Evolutionary conservation across 2,797 vertebrate species (phyloP).

Genomic region (Hafferia zeledoni): DNA sequence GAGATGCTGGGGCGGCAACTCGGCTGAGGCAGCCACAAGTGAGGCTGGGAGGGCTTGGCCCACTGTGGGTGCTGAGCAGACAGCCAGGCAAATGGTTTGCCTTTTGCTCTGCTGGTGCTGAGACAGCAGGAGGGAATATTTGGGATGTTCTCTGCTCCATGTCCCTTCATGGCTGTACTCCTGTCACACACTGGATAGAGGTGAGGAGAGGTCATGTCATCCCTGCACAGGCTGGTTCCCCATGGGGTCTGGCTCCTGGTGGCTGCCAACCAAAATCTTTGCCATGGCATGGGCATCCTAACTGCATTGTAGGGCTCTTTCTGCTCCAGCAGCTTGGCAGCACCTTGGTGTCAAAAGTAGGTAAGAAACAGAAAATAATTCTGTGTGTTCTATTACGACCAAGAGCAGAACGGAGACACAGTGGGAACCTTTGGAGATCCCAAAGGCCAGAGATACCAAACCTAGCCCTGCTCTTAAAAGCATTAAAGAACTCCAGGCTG

Average conservation of each 20-base stretch:
- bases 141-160: neutral
- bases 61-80: neutral
- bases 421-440: neutral
- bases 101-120: neutral
- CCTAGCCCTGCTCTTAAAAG: neutral
- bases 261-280: rapidly evolving
- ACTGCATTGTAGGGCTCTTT: neutral
- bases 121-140: neutral
- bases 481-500: neutral
- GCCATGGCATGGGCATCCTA: rapidly evolving
- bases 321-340: neutral
- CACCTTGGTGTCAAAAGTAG: neutral
- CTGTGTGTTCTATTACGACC: neutral
- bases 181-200: rapidly evolving
- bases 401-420: neutral
- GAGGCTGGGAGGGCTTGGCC: neutral
- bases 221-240: neutral
- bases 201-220: neutral
- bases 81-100: neutral
- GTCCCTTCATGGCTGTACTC: neutral
- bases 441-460: neutral
- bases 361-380: neutral
- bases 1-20: neutral
- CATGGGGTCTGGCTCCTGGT: rapidly evolving
- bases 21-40: neutral